Evolutionary conservation across 1,140 invertebrate genomes (phyloP).

Genomic region (Drosophila neocordata): DNA sequence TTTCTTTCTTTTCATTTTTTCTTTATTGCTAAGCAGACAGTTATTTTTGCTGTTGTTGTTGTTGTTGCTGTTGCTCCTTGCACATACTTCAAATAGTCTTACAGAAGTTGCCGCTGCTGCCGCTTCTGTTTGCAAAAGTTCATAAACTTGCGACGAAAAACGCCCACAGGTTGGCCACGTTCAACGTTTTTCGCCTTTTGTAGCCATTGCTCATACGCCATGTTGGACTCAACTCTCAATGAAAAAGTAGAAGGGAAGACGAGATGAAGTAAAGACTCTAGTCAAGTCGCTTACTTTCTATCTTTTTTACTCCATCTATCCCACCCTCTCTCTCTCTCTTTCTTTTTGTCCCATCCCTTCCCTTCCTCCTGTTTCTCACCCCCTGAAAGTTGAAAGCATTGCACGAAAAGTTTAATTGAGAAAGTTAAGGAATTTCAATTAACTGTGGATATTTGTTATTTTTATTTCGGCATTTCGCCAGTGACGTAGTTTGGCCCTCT

Average conservation of each 20-base stretch:
- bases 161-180: conserved; percentile 73
- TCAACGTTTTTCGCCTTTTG: conserved; percentile 49
- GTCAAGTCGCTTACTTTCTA: conserved; percentile 32
- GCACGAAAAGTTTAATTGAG: conserved; percentile 82
- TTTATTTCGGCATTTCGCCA: conserved; percentile 66
- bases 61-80: conserved; percentile 51
- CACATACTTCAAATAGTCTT: conserved; percentile 78
- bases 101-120: conserved; percentile 43
- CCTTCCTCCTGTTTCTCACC: conserved; percentile 21
- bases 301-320: conserved; percentile 2
- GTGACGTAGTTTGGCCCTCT: conserved; percentile 13
- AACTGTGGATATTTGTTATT: conserved; percentile 81
- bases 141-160: conserved; percentile 77
- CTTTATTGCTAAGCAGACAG: conserved; percentile 54
- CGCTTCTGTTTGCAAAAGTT: conserved; percentile 60
- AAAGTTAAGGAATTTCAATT: conserved; percentile 82
- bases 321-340: not conserved
- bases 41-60: conserved; percentile 51
- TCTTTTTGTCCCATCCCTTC: conserved; percentile 32
- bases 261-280: conserved; percentile 43
- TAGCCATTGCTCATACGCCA: conserved; percentile 75
- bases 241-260: not conserved
- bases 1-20: conserved; percentile 7
- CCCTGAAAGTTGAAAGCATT: conserved; percentile 70
- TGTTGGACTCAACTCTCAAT: conserved; percentile 44